Evolutionary conservation across 2,113 vertebrate genomes (phyloP).

Genomic region (Hypomesus transpacificus): DNA sequence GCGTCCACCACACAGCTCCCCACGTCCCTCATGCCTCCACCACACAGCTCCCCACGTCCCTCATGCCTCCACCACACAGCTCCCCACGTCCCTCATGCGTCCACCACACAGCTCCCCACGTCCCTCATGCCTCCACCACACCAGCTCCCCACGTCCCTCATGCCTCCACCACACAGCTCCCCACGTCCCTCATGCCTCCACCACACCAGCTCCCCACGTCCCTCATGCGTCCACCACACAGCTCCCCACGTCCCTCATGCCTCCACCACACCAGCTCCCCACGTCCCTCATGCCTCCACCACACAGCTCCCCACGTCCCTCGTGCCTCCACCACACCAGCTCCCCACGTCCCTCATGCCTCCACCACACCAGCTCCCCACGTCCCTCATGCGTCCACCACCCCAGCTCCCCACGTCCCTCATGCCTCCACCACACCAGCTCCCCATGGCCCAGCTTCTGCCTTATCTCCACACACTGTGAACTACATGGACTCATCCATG

Average conservation of each 20-base stretch:
- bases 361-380: too few relatives aligned
- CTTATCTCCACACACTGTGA: slow-evolving; percentile 32
- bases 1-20: too few relatives aligned
- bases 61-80: too few relatives aligned
- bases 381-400: slow-evolving; percentile 3
- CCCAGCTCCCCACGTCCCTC: too few relatives aligned
- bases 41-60: slow-evolving; percentile 9
- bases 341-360: neutral
- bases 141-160: too few relatives aligned
- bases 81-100: too few relatives aligned
- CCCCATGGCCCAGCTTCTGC: neutral
- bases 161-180: slow-evolving; percentile 1
- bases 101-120: too few relatives aligned
- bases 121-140: too few relatives aligned
- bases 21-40: too few relatives aligned
- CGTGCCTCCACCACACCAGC: too few relatives aligned
- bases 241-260: neutral
- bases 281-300: neutral
- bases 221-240: slow-evolving; percentile 6
- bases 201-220: neutral
- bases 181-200: neutral
- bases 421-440: slow-evolving; percentile 3
- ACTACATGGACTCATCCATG: slow-evolving; percentile 19
- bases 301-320: too few relatives aligned
- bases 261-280: slow-evolving; percentile 1